phyloP scores from a whole-genome alignment of 1,140 invertebrate genomes.

The Microplitis mediator region DNA sequence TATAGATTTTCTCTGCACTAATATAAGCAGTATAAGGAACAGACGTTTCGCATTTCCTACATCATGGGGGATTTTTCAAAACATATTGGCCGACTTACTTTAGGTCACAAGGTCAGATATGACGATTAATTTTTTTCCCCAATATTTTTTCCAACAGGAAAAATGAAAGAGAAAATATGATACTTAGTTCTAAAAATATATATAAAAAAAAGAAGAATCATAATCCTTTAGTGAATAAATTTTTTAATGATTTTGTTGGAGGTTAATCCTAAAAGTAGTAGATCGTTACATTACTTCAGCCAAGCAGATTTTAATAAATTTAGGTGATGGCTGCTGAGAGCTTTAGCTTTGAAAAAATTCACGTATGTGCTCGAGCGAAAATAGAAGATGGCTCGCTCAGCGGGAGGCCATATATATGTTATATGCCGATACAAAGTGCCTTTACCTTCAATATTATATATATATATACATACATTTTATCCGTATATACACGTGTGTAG shows the following conservation, averaged over 20 bases:
- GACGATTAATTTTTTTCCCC: not conserved
- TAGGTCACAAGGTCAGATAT: not conserved
- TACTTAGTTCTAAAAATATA: not conserved
- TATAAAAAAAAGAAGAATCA: not conserved
- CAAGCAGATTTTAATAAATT: not conserved
- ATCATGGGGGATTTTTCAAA: not conserved
- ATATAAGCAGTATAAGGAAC: too few relatives aligned
- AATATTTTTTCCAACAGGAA: not conserved
- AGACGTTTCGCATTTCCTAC: not conserved
- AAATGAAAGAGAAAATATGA: not conserved
- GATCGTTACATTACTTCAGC: slow-evolving; percentile 9
- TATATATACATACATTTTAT: not conserved
- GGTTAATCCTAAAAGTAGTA: slow-evolving; percentile 14
- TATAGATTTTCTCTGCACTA: too few relatives aligned
- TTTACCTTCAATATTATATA: not conserved
- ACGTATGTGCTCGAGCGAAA: slow-evolving; percentile 18
- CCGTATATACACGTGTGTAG: too few relatives aligned
- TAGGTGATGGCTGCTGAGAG: not conserved
- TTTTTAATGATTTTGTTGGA: slow-evolving; percentile 25
- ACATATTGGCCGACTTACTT: slow-evolving; percentile 1
- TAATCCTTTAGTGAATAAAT: slow-evolving; percentile 20
- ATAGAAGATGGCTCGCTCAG: slow-evolving; percentile 23
- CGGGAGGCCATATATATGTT: slow-evolving; percentile 8
- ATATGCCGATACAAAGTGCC: slow-evolving; percentile 18
- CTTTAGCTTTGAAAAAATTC: not conserved